Evolutionary conservation across 2,113 vertebrate species (phyloP).

Genomic region (Aepyceros melampus): DNA sequence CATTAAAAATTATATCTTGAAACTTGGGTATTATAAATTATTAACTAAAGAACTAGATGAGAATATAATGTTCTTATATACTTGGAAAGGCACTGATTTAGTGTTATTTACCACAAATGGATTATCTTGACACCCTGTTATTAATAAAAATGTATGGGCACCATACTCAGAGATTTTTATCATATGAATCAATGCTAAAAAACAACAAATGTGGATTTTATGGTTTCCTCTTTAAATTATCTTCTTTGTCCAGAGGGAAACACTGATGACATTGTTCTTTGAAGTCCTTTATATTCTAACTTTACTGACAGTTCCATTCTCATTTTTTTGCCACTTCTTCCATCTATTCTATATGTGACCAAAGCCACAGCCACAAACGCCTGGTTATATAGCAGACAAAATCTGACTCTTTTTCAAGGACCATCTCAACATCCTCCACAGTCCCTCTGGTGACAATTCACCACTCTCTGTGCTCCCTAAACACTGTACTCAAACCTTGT

Average conservation of each 20-base stretch:
- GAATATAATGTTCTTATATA: neutral
- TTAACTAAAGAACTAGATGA: neutral
- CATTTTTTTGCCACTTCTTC: neutral
- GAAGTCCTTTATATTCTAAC: neutral
- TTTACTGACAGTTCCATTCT: neutral
- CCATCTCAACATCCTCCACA: neutral
- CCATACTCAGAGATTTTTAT: neutral
- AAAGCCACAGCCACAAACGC: neutral
- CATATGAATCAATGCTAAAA: neutral
- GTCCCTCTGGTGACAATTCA: neutral
- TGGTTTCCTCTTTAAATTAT: neutral
- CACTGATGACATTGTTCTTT: neutral
- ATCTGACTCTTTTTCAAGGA: neutral
- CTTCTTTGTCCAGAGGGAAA: neutral
- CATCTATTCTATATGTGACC: neutral
- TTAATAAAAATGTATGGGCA: neutral
- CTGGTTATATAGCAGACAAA: neutral
- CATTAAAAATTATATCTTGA: conserved; percentile 14
- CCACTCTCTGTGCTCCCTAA: neutral
- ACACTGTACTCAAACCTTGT: neutral
- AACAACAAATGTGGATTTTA: neutral
- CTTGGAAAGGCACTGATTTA: neutral
- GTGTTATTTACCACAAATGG: conserved; percentile 2
- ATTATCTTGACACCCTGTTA: neutral
- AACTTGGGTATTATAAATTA: neutral